A percentile compares a stretch with the other conserved stretches of the same genome.
Conservation (phyloP, 2,888 invertebrate species). For the Dolomedes plantarius region DNA sequence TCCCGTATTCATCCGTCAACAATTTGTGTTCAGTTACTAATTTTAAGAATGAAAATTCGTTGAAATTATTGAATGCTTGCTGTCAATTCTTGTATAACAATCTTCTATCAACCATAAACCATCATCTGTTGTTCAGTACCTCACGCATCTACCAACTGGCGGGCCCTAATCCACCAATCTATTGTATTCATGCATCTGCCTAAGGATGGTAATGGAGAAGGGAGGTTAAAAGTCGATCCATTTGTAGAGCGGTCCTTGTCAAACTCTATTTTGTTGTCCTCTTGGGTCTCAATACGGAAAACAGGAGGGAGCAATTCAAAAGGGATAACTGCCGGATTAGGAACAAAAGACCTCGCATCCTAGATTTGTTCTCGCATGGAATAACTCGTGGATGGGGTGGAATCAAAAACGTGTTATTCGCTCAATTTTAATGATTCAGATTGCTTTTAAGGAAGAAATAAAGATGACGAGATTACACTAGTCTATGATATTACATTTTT, state of each 20-base stretch:
- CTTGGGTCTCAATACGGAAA: constrained; percentile 45
- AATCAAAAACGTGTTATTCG: too few species aligned
- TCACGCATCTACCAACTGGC: background rate
- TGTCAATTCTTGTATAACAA: too few species aligned
- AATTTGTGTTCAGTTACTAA: too few species aligned
- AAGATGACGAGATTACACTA: too few species aligned
- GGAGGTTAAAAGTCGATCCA: constrained; percentile 59
- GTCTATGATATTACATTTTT: too few species aligned
- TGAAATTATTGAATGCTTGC: too few species aligned
- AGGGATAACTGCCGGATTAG: constrained; percentile 27
- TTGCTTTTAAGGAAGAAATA: too few species aligned
- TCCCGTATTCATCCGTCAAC: too few species aligned
- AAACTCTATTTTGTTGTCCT: constrained; percentile 44
- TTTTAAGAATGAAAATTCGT: too few species aligned
- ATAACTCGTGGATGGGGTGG: too few species aligned
- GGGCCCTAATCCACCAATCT: constrained; percentile 39
- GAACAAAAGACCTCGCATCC: constrained; percentile 28
- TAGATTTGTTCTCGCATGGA: too few species aligned
- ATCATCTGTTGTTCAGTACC: background rate
- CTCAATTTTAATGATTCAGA: too few species aligned
- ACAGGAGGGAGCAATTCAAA: constrained; percentile 18
- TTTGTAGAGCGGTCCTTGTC: constrained; percentile 43
- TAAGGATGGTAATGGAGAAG: constrained; percentile 40
- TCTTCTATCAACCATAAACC: background rate
- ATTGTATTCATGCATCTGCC: constrained; percentile 43